Conservation (phyloP, 2,113 vertebrate species). For the Chloropsis hardwickii region DNA sequence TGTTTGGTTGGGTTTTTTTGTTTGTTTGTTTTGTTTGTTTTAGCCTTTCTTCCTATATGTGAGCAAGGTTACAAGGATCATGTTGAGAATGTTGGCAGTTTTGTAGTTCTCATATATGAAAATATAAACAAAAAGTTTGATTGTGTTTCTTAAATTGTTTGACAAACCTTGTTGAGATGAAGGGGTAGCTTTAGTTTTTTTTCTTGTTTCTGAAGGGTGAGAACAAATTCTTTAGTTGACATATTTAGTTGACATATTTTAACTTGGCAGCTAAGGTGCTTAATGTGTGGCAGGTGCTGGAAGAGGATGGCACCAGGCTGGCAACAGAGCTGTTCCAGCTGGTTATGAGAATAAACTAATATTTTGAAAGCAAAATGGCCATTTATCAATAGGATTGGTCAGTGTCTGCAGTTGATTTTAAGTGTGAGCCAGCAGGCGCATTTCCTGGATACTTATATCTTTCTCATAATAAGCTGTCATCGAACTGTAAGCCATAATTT, state of each 20-base stretch:
- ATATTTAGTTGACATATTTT: background rate
- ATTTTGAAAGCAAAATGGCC: background rate
- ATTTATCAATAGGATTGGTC: background rate
- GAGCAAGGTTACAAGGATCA: background rate
- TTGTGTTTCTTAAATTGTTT: background rate
- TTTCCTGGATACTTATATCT: background rate
- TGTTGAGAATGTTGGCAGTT: background rate
- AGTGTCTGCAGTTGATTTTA: background rate
- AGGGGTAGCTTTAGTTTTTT: background rate
- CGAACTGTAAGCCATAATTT: background rate
- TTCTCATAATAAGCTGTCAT: background rate
- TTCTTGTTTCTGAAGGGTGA: background rate
- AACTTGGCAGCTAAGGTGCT: background rate
- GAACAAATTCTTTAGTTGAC: background rate
- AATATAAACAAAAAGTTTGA: background rate
- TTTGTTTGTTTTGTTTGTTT: background rate
- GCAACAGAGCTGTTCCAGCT: background rate
- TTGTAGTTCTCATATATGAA: background rate
- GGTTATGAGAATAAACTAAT: background rate
- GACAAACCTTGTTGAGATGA: background rate
- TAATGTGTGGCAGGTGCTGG: background rate
- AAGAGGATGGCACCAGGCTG: background rate
- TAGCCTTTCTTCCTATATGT: background rate
- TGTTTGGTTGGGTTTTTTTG: background rate
- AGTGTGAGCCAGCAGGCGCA: background rate